Base-by-base conservation (phyloP, 2,888 invertebrate genomes). In the Calameuta idolon region DNA sequence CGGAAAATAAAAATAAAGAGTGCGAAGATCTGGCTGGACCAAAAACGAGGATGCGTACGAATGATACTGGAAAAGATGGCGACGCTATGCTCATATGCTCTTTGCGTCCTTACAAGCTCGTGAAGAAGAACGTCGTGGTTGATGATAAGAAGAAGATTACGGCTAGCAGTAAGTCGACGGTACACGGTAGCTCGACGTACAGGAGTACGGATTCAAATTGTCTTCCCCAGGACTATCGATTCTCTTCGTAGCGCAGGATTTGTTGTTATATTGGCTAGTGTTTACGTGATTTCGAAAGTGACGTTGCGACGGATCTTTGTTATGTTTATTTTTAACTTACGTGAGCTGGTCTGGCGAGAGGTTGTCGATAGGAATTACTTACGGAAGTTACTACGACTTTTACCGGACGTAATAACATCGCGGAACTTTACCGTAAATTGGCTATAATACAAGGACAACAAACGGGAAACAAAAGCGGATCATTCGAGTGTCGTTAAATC, bases 201-300 rank as follows among this genome's bases (percentile, higher is more conserved):
- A 84, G 84, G 74, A 82, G 81, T 79, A 78, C 88, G 69, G 87
- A 87, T 79, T 80, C 85, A 34, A 89, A 88, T 84, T 88, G 88
- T 87, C 87, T 88, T 85, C 87, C 88, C 71, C 88, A 87, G 79
- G 88, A 90, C 68, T 85, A 88, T 80, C 88, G 87, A 76, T 86
- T 86, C 81, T 85, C 88, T 75, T 90, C 88, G 85, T 89, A 88
- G 85, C 85, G 82, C 80, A 78, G 75, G 74, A 74, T 80, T 33
- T 55, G 23, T 55, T 55, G 55, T 55, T 55, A 55, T 55, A 55
- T 55, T 55, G 55, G 23, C 23, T 55, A 55, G 55, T 55, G 55
- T 23, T 55, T 55, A 55, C 55, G 55, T 23, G 55, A 55, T 55
- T 55, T 55, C 23, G 55, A 23, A 55, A 55, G 55, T 55, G 55